Evolutionary conservation across 1,140 invertebrate genomes (phyloP).

Genomic region (Teleopsis dalmanni): DNA sequence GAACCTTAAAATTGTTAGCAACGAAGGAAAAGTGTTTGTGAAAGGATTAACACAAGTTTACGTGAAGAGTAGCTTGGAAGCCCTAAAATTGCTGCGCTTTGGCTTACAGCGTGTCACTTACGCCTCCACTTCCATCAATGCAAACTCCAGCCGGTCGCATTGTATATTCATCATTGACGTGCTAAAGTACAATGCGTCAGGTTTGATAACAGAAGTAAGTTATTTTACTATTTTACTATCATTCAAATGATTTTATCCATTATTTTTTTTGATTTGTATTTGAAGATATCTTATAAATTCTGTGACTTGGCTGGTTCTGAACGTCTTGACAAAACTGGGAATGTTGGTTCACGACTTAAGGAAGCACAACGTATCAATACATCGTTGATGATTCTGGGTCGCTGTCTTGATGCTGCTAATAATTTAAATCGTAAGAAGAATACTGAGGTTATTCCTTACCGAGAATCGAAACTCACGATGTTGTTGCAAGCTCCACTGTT

Average conservation of each 20-base stretch:
- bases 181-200: conserved; percentile 48
- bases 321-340: conserved; percentile 74
- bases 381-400: conserved; percentile 75
- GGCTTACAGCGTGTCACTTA: conserved; percentile 62
- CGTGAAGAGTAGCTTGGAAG: conserved; percentile 70
- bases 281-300: conserved; percentile 54
- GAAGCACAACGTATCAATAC: conserved; percentile 89
- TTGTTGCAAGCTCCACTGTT: conserved; percentile 56
- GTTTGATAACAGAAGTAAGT: conserved; percentile 44
- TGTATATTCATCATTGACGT: conserved; percentile 82
- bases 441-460: conserved; percentile 43
- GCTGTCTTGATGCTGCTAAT: conserved; percentile 69
- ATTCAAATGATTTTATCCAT: neutral
- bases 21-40: conserved; percentile 61
- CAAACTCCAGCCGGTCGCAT: conserved; percentile 77
- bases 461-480: conserved; percentile 79
- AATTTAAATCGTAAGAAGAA: conserved; percentile 44
- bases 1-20: conserved; percentile 46
- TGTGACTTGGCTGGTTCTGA: conserved; percentile 91
- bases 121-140: conserved; percentile 77
- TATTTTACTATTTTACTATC: too few species aligned
- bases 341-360: conserved; percentile 70
- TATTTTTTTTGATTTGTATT: conserved; percentile 1
- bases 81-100: conserved; percentile 63
- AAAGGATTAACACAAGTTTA: conserved; percentile 69